phyloP scores from a whole-genome alignment of 2,797 vertebrate species.

The Phylloscopus collybita region DNA sequence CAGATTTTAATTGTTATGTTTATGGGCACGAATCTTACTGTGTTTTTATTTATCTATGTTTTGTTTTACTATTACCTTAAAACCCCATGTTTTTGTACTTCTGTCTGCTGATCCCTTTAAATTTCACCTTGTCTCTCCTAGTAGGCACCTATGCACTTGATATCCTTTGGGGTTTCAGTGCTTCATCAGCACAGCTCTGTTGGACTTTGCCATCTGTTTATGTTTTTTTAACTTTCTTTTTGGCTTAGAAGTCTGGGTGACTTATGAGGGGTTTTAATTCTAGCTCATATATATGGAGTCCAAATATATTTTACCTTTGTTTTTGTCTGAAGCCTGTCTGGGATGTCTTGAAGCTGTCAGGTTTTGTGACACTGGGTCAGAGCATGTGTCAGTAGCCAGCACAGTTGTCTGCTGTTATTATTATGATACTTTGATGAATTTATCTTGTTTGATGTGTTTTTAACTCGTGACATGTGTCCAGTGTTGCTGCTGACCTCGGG shows the following conservation, averaged over 20 bases:
- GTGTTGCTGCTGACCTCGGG: constrained; percentile 3
- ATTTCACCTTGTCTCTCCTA: not conserved
- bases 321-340: not conserved
- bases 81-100: not conserved
- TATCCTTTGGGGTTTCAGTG: not conserved
- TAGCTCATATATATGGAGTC: not conserved
- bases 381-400: not conserved
- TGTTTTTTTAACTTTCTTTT: not conserved
- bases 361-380: not conserved
- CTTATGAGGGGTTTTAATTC: not conserved
- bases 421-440: not conserved
- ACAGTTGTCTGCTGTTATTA: not conserved
- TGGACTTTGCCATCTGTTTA: not conserved
- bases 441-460: constrained; percentile 23
- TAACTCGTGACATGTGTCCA: constrained; percentile 9
- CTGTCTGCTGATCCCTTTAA: not conserved
- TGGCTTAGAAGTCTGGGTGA: not conserved
- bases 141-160: not conserved
- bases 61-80: not conserved
- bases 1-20: not conserved
- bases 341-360: not conserved
- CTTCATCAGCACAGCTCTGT: not conserved
- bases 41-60: not conserved
- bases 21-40: not conserved
- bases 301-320: not conserved